phyloP scores from a whole-genome alignment of 2,888 invertebrate genomes.

The Drosophila affinis region DNA sequence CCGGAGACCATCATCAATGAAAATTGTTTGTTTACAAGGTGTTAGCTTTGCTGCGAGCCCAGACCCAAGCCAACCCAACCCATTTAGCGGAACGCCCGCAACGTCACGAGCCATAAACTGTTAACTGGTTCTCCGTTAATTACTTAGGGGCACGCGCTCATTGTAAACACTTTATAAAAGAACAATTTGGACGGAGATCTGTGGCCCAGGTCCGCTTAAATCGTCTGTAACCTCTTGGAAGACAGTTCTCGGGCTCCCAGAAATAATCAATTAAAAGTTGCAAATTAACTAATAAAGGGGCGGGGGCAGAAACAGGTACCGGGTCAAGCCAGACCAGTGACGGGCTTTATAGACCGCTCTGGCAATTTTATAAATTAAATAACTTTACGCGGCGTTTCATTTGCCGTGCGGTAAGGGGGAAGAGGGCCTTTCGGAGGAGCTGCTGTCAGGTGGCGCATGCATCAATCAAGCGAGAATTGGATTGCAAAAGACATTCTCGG shows the following conservation, averaged over 20 bases:
- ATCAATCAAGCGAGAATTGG: slow-evolving; percentile 80
- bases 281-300: slow-evolving; percentile 72
- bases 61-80: slow-evolving; percentile 4
- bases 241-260: slow-evolving; percentile 14
- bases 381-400: slow-evolving; percentile 69
- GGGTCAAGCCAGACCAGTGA: slow-evolving; percentile 21
- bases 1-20: no score
- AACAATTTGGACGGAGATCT: slow-evolving; percentile 59
- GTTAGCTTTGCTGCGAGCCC: neutral
- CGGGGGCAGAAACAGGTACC: slow-evolving; percentile 21
- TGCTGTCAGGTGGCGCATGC: slow-evolving; percentile 73
- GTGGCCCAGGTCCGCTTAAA: slow-evolving; percentile 4
- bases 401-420: slow-evolving; percentile 29
- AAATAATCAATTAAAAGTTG: slow-evolving; percentile 78
- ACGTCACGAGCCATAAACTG: slow-evolving; percentile 68
- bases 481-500: slow-evolving; percentile 61
- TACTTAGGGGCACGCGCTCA: slow-evolving; percentile 65
- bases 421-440: slow-evolving; percentile 6
- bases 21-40: slow-evolving; percentile 3
- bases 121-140: slow-evolving; percentile 64
- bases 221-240: slow-evolving; percentile 20
- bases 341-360: slow-evolving; percentile 39
- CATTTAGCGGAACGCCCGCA: slow-evolving; percentile 25
- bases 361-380: slow-evolving; percentile 80
- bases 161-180: slow-evolving; percentile 75